phyloP scores from a whole-genome alignment of 2,113 vertebrate species.

The Paralichthys olivaceus region DNA sequence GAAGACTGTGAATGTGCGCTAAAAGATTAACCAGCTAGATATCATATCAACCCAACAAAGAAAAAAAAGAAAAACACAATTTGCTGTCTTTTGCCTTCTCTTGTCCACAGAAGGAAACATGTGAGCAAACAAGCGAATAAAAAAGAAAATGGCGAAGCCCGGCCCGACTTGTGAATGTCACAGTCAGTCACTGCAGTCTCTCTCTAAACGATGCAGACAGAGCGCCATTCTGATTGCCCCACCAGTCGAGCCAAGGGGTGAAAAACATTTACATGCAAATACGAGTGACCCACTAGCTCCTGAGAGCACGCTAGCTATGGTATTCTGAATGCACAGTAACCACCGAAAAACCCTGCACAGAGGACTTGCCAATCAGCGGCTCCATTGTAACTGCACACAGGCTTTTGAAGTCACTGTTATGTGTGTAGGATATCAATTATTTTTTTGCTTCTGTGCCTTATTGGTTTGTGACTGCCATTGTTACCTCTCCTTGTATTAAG shows the following conservation, averaged over 20 bases:
- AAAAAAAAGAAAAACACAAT: slow-evolving; percentile 12
- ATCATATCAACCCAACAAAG: neutral
- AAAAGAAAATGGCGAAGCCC: slow-evolving; percentile 63
- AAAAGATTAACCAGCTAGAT: slow-evolving; percentile 18
- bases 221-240: slow-evolving; percentile 78
- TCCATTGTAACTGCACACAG: slow-evolving; percentile 55
- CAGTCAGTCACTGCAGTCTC: slow-evolving; percentile 71
- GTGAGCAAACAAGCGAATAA: slow-evolving; percentile 59
- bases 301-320: slow-evolving; percentile 57
- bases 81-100: slow-evolving; percentile 32
- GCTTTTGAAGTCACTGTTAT: slow-evolving; percentile 58
- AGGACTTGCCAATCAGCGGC: slow-evolving; percentile 71
- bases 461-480: slow-evolving; percentile 57
- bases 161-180: slow-evolving; percentile 73
- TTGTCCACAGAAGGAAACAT: slow-evolving; percentile 60
- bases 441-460: slow-evolving; percentile 46
- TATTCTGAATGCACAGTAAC: slow-evolving; percentile 65
- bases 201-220: slow-evolving; percentile 76
- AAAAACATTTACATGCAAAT: slow-evolving; percentile 85
- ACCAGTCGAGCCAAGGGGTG: slow-evolving; percentile 72
- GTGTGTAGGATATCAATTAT: slow-evolving; percentile 69
- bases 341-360: slow-evolving; percentile 46
- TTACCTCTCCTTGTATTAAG: slow-evolving; percentile 29
- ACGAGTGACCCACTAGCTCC: slow-evolving; percentile 73
- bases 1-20: slow-evolving; percentile 28